Percentiles rank a stretch among this genome's conserved stretches.
Evolutionary conservation across 2,888 invertebrate species (phyloP).

Genomic region (Branchinecta sandiegonensis): DNA sequence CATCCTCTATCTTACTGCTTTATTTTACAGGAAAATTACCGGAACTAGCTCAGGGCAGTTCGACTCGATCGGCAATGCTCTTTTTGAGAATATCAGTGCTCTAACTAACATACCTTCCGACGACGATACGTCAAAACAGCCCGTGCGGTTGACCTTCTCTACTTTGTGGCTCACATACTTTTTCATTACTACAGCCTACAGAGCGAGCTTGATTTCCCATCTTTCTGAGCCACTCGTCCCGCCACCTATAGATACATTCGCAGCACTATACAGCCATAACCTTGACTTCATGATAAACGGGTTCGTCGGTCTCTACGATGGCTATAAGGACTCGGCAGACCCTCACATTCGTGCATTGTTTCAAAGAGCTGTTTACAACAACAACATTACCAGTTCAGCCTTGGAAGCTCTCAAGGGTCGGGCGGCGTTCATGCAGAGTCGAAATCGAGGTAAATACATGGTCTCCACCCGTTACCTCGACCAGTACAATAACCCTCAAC

Average conservation of each 20-base stretch:
- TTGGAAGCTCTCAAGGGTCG: not conserved
- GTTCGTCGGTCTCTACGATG: not conserved
- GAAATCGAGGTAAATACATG: slow-evolving; percentile 2
- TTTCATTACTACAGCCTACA: not conserved
- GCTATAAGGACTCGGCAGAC: slow-evolving; percentile 1
- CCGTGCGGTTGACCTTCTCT: not conserved
- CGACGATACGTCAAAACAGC: not conserved
- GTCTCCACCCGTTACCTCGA: not conserved
- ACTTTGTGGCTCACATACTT: slow-evolving; percentile 1
- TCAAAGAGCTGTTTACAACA: not conserved
- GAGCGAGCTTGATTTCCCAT: slow-evolving; percentile 2
- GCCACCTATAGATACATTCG: not conserved
- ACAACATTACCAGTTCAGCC: slow-evolving; percentile 1
- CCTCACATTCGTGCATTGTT: not conserved
- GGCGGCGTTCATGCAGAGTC: not conserved
- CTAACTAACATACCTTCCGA: not conserved
- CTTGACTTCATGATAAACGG: not conserved
- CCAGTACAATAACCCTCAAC: not conserved
- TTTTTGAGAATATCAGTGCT: not conserved
- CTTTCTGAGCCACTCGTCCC: not conserved
- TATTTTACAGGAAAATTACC: not conserved
- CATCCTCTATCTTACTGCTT: not conserved
- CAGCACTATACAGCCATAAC: not conserved
- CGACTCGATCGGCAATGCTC: not conserved
- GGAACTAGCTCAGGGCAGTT: not conserved